Percentiles rank a stretch among this genome's conserved stretches.
Conservation (phyloP, 92 coral and sea anemone species). For the Anthopleura xanthogrammica region DNA sequence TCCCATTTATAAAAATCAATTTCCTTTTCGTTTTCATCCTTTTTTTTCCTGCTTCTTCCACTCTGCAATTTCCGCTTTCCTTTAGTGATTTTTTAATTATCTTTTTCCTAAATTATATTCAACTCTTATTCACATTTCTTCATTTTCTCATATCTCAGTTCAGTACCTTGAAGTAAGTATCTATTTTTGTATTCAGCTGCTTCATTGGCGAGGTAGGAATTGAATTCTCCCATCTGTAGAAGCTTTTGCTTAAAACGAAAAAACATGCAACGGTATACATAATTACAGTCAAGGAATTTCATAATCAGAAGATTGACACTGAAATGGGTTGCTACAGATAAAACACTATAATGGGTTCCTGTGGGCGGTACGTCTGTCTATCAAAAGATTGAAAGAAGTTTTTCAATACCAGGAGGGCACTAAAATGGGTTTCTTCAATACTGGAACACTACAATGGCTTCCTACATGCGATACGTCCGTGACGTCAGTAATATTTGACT, state of each 20-base stretch:
- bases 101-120: too few species aligned
- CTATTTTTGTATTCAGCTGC: slow-evolving; percentile 12
- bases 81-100: not conserved
- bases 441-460: not conserved
- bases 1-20: not conserved
- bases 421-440: not conserved
- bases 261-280: not conserved
- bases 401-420: too few species aligned
- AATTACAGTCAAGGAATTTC: not conserved
- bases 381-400: too few species aligned
- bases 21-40: not conserved
- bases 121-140: not conserved
- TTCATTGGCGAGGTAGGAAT: slow-evolving; percentile 28
- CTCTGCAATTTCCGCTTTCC: not conserved
- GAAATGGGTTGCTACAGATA: not conserved
- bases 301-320: not conserved
- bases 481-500: not conserved
- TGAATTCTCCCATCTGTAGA: slow-evolving; percentile 36
- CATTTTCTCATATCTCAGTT: not conserved
- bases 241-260: slow-evolving; percentile 30
- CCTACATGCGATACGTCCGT: not conserved
- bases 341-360: not conserved
- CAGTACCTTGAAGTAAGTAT: slow-evolving; percentile 41
- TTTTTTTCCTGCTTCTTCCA: not conserved
- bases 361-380: not conserved